phyloP scores from a whole-genome alignment of 2,113 vertebrate species.

The Gymnorhina tibicen region DNA sequence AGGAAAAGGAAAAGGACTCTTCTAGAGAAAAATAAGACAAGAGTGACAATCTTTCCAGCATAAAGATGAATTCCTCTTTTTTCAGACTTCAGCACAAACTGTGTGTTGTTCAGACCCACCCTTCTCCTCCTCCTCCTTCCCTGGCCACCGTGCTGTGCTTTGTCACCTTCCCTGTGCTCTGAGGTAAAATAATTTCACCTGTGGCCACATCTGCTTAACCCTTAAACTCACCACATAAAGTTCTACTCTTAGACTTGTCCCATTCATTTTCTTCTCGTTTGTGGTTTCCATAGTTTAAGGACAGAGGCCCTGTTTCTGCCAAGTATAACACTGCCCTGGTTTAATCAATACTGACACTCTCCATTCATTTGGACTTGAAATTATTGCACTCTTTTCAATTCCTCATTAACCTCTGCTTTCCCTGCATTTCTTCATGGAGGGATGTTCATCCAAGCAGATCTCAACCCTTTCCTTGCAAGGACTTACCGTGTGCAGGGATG shows the following conservation, averaged over 20 bases:
- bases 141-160: not conserved
- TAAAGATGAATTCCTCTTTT: not conserved
- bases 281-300: not conserved
- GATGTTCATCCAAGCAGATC: not conserved
- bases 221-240: not conserved
- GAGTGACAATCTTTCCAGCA: not conserved
- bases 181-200: not conserved
- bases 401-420: not conserved
- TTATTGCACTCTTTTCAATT: not conserved
- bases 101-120: not conserved
- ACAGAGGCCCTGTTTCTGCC: not conserved
- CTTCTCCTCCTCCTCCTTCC: not conserved
- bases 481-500: not conserved
- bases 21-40: not conserved
- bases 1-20: no score
- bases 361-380: not conserved
- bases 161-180: not conserved
- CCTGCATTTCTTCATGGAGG: not conserved
- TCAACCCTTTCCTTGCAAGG: not conserved
- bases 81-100: not conserved
- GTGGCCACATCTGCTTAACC: not conserved
- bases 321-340: rapidly evolving
- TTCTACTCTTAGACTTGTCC: not conserved
- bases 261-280: not conserved
- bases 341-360: not conserved